A percentile compares a stretch with the other conserved stretches of the same genome.
Evolutionary conservation across 1,140 invertebrate genomes (phyloP).

Genomic region (Pogonomyrmex barbatus): DNA sequence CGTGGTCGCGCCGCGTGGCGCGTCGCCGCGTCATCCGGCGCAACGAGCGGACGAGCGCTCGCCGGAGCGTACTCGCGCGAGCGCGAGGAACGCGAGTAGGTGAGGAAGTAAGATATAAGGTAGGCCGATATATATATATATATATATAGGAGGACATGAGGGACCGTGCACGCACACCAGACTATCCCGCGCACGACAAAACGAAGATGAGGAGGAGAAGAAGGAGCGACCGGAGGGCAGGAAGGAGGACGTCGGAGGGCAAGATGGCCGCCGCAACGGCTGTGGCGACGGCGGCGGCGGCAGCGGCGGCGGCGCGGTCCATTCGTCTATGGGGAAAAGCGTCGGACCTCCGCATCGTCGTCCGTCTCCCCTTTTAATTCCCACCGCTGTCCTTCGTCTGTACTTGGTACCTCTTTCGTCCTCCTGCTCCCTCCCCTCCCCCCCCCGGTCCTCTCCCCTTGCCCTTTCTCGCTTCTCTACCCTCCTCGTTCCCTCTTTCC

Average conservation of each 20-base stretch:
- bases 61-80: not conserved
- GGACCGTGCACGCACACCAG: not conserved
- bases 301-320: constrained; percentile 64
- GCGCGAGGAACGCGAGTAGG: constrained; percentile 60
- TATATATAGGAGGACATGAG: constrained; percentile 38
- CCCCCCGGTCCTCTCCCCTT: constrained; percentile 51
- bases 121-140: constrained; percentile 76
- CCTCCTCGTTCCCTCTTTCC: constrained; percentile 63
- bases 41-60: constrained; percentile 56
- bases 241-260: constrained; percentile 62
- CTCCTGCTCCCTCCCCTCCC: constrained; percentile 22
- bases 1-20: constrained; percentile 36
- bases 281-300: constrained; percentile 68
- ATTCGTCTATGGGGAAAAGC: constrained; percentile 79
- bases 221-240: constrained; percentile 42
- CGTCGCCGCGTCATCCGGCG: constrained; percentile 65
- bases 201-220: constrained; percentile 48
- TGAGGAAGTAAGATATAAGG: constrained; percentile 77
- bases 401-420: constrained; percentile 46
- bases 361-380: constrained; percentile 78
- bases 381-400: constrained; percentile 75
- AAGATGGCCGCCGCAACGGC: constrained; percentile 73
- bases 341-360: constrained; percentile 73
- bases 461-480: constrained; percentile 54
- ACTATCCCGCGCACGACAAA: not conserved